Evolutionary conservation across 1,140 invertebrate species (phyloP), one percentile per base, ranked within the genome.

Genomic region (Bombus superbus): DNA sequence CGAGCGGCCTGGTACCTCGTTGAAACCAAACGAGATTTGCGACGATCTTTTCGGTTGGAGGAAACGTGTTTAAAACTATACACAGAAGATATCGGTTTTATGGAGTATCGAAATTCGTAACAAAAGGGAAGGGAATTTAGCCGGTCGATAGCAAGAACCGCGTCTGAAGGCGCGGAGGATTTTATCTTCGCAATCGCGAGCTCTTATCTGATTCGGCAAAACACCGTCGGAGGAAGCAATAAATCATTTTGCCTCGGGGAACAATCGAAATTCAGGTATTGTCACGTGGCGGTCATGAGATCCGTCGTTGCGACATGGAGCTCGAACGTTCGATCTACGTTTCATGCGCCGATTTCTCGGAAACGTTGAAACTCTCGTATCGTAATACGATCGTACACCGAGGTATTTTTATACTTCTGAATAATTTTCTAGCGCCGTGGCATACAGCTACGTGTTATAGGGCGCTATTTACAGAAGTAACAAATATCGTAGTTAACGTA

Each of bases 131-230:
- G 25, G 15, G 18, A 76, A 44, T 77, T 75, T 38, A n/a, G 11
- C 18, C 28, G 38, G 32, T 77, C 75, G 62, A 69, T 78, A 69
- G 44, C 4, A 28, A 10, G 28, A 77, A 40, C 35, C 42, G 32
- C n/a, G 28, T 32, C 47, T 11, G 40, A 3, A 28, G 5, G 28
- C 9, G 18, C 15, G 82, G 82, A 22, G 38, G 18, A 57, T 8
- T 74, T 85, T 81, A 81, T 85, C 78, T 62, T 62, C 15, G 44
- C 71, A 71, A 32, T 74, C 44, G 74, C 47, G 47, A 25, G 28
- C 38, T 78, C 68, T 85, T 85, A 81, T 85, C 78, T 81, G 77
- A n/a, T 72, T 53, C 25, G 83, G 28, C 38, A 18, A 42, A 35
- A 53, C 28, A 32, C 1, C 13, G 42, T 18, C 22, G n/a, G 32